These are phyloP conservation scores for Pseudonaja textilis DNA, from an alignment of 2,113 vertebrate species.

Conservation along the genomic window DNA sequence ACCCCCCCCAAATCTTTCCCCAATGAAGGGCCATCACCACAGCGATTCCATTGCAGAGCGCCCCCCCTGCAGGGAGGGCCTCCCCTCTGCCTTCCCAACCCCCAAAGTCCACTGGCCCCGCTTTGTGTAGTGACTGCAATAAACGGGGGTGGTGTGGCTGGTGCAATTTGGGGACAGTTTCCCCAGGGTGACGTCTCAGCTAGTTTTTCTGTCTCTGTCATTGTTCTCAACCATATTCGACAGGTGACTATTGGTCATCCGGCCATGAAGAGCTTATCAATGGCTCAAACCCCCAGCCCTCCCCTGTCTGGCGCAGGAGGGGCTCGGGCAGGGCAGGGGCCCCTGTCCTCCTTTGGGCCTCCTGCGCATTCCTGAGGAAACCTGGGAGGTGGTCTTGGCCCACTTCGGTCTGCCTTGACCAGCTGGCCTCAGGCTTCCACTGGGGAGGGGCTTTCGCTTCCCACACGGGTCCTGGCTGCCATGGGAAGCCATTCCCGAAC, in stretches of 20 bases:
- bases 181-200: neutral
- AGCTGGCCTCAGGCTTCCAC: neutral
- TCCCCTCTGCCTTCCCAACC: neutral
- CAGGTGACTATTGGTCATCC: neutral
- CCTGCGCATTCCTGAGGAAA: neutral
- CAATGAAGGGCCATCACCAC: neutral
- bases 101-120: neutral
- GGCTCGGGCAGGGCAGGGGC: neutral
- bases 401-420: neutral
- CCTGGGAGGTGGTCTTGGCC: neutral
- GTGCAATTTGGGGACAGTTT: neutral
- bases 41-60: neutral
- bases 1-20: neutral
- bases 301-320: neutral
- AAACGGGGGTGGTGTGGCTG: neutral
- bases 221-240: neutral
- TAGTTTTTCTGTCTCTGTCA: neutral
- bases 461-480: neutral
- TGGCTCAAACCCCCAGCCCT: neutral
- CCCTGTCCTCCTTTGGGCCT: neutral
- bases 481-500: neutral
- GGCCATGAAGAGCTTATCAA: neutral
- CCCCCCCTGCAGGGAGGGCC: neutral
- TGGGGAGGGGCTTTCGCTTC: neutral
- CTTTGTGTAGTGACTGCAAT: neutral